Percentiles rank a stretch among this genome's conserved stretches.
Evolutionary conservation across 2,113 vertebrate genomes (phyloP).

Genomic region (Trogon surrucura): DNA sequence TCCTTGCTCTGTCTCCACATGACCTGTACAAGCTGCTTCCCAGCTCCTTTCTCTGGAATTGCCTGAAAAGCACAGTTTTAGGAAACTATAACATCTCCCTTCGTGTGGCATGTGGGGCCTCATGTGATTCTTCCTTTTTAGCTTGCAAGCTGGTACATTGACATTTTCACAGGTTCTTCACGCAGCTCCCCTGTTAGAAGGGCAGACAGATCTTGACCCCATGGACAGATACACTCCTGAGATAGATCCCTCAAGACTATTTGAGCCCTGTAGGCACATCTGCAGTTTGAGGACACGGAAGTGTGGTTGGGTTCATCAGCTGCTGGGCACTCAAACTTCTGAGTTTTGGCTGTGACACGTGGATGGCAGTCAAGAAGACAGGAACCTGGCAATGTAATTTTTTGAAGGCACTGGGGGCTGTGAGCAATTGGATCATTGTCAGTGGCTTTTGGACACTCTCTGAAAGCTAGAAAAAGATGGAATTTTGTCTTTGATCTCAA

Average conservation of each 20-base stretch:
- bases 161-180: neutral
- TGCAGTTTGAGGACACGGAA: neutral
- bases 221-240: neutral
- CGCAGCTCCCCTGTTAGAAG: neutral
- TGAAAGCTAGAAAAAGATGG: neutral
- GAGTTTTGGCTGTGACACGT: neutral
- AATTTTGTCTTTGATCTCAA: neutral
- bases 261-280: neutral
- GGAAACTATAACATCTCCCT: neutral
- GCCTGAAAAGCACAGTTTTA: neutral
- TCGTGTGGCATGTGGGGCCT: neutral
- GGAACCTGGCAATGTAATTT: neutral
- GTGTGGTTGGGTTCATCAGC: neutral
- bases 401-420: neutral
- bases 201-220: neutral
- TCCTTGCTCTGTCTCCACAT: rapidly evolving
- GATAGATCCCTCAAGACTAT: neutral
- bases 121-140: neutral
- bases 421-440: neutral
- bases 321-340: neutral
- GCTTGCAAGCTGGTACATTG: rapidly evolving
- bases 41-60: neutral
- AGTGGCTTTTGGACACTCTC: neutral
- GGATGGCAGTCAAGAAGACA: neutral
- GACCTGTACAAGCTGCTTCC: neutral